Evolutionary conservation across 2,888 invertebrate species (phyloP).

Genomic region (Dryobotodes eremita): DNA sequence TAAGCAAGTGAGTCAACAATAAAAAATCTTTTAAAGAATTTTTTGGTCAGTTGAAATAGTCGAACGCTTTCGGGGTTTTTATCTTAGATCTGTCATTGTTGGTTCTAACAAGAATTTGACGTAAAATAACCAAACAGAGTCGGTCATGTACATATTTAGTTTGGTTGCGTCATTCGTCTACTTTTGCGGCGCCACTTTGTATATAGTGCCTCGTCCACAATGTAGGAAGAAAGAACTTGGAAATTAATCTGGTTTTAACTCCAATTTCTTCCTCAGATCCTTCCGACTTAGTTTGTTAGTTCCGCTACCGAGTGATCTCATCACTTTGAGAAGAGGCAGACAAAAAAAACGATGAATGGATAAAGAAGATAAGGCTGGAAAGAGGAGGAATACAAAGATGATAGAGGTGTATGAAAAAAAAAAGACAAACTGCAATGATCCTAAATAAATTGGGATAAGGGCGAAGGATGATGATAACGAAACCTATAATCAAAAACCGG

Average conservation of each 20-base stretch:
- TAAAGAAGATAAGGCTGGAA: neutral
- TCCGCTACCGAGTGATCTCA: neutral
- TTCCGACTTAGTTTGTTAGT: neutral
- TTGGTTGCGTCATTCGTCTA: conserved; percentile 26
- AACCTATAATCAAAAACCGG: neutral
- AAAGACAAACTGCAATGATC: neutral
- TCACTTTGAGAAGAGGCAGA: neutral
- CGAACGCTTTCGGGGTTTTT: neutral
- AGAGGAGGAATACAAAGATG: neutral
- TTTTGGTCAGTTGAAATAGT: neutral
- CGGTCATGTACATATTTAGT: conserved; percentile 21
- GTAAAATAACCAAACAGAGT: neutral
- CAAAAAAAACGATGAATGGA: neutral
- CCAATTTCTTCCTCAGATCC: neutral
- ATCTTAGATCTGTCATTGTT: conserved; percentile 17
- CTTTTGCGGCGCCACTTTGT: neutral
- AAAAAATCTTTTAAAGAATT: neutral
- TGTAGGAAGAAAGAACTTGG: neutral
- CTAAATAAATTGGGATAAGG: neutral
- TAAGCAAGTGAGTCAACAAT: neutral
- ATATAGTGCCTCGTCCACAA: neutral
- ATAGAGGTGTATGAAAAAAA: neutral
- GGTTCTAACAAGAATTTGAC: conserved; percentile 13
- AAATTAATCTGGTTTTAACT: neutral
- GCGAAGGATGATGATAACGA: neutral